These are phyloP conservation scores for Platyscapa corneri DNA, from an alignment of 1,140 invertebrate species.

Conservation along the genomic window DNA sequence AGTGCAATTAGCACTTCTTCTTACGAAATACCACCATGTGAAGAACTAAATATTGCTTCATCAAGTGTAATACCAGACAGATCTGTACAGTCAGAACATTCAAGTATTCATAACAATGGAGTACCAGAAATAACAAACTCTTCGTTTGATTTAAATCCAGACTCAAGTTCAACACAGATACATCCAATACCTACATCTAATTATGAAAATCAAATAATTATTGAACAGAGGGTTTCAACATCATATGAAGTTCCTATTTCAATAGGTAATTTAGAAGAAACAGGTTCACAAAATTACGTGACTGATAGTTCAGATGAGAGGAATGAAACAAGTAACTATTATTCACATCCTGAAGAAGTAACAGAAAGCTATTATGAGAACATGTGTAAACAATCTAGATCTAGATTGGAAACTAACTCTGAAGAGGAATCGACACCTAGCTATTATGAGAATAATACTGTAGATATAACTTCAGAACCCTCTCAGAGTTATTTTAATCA, in stretches of 20 bases:
- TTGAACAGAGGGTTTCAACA: constrained; percentile 71
- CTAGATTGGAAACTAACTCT: constrained; percentile 59
- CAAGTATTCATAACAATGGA: constrained; percentile 70
- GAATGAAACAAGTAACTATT: constrained; percentile 68
- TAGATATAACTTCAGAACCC: constrained; percentile 62
- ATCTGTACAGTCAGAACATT: constrained; percentile 63
- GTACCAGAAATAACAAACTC: constrained; percentile 71
- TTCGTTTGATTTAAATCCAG: constrained; percentile 70
- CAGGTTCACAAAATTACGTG: constrained; percentile 67
- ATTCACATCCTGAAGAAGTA: constrained; percentile 63
- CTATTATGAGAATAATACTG: constrained; percentile 64
- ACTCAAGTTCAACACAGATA: constrained; percentile 68
- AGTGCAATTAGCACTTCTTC: constrained; percentile 73
- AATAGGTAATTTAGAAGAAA: constrained; percentile 69
- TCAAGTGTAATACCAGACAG: constrained; percentile 70
- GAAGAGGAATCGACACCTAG: constrained; percentile 67
- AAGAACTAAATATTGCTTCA: constrained; percentile 71
- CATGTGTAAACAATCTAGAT: constrained; percentile 60
- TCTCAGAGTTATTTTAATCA: constrained; percentile 69
- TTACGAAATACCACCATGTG: constrained; percentile 72
- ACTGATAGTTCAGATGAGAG: constrained; percentile 67
- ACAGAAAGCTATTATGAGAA: constrained; percentile 65
- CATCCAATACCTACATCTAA: constrained; percentile 68
- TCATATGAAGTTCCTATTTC: constrained; percentile 69
- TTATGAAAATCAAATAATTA: constrained; percentile 67